Conservation (phyloP, 1,140 invertebrate species). For the Lethrus apterus region DNA sequence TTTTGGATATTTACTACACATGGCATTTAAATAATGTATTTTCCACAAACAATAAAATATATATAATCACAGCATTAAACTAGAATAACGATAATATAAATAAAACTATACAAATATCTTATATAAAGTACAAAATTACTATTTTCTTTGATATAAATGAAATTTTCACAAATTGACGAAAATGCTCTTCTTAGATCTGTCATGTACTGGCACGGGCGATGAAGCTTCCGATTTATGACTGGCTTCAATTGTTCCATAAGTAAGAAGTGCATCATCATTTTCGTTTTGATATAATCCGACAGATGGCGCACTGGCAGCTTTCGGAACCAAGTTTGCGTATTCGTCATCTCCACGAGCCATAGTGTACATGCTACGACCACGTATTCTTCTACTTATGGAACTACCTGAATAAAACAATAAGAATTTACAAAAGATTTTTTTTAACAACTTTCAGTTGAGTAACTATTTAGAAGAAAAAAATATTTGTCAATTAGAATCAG, state of each 20-base stretch:
- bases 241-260: conserved; percentile 21
- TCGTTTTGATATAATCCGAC: conserved; percentile 24
- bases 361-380: conserved; percentile 63
- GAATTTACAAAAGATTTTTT: neutral
- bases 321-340: conserved; percentile 21
- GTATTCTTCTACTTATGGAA: conserved; percentile 62
- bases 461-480: neutral
- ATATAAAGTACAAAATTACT: too few relatives aligned
- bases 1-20: too few relatives aligned
- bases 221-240: neutral
- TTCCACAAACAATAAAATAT: too few relatives aligned
- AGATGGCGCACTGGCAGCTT: conserved; percentile 21
- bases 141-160: too few relatives aligned
- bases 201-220: conserved; percentile 8
- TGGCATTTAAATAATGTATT: too few relatives aligned
- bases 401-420: conserved; percentile 45
- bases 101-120: too few relatives aligned
- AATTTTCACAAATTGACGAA: conserved; percentile 12
- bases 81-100: too few relatives aligned
- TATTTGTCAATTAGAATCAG: neutral
- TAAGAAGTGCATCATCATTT: conserved; percentile 18
- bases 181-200: neutral
- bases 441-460: neutral
- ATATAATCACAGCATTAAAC: too few relatives aligned
- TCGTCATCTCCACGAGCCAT: conserved; percentile 55